Base-by-base conservation (phyloP, 1,140 invertebrate species). In the Aradophagus sp. region DNA sequence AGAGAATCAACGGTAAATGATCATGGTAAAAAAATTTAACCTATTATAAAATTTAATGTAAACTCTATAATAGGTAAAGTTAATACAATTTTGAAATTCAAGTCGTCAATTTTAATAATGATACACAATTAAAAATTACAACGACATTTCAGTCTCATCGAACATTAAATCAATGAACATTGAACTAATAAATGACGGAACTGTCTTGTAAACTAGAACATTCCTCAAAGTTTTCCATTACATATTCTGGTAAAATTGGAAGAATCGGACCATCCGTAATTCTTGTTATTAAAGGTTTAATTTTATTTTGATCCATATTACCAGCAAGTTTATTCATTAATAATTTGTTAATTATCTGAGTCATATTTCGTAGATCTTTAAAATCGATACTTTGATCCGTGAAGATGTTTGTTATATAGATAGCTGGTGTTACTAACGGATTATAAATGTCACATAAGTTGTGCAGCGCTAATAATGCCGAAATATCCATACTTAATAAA, bases 341-440 rank as follows among this genome's bases (percentile, higher is more conserved):
- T 20, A 78, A 47, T 4, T 67, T 41, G 23, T 81, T 76, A 6
- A 83, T 58, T 41, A 77, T 78, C 32, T 62, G 29, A 17, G 71
- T 7, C 14, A 68, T 19, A 14, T 52, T 71, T 27, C 42, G 31
- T 2, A 29, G 7, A 17, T 53, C 15, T 11, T 63, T 20, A 38
- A 76, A 74, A 36, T 47, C 50, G 5, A 69, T 0, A 10, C 27
- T 35, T 0, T 56, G 29, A 13, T 78, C 67, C 2, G 73, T 36
- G n/a, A 75, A 59, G 12, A 85, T 65, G 8, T 76, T 79, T 5
- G 83, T 68, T 44, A 81, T 79, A 27, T 77, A 84, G 45, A 83
- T 34, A 10, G 61, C 74, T 20, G 75, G 47, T 52, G 23, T 34
- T 5, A 83, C 71, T 3, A 83, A 39, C 6, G 82, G 80, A 32